Evolutionary conservation across 2,888 invertebrate genomes (phyloP).

Genomic region (Arrhopalites spinosus): DNA sequence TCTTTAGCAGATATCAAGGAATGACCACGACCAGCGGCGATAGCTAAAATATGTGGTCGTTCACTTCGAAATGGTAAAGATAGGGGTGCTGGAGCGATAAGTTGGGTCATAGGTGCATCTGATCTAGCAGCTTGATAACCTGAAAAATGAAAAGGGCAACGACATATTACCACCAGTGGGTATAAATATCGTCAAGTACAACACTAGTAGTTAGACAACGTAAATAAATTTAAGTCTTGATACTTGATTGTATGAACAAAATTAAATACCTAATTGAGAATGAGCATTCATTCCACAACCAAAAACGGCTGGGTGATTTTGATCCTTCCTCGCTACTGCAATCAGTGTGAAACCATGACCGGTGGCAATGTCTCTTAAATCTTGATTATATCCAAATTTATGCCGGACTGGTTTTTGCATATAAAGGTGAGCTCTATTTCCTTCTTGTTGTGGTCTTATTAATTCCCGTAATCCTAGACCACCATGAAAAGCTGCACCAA

Average conservation of each 20-base stretch:
- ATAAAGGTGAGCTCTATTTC: neutral
- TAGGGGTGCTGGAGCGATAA: conserved; percentile 67
- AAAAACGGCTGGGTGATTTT: conserved; percentile 71
- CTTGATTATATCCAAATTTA: conserved; percentile 37
- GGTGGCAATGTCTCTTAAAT: conserved; percentile 73
- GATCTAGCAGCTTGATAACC: conserved; percentile 63
- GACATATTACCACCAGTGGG: too few species aligned
- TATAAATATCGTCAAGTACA: conserved; percentile 4
- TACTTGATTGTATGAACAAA: neutral
- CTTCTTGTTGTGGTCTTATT: conserved; percentile 26
- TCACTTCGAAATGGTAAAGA: conserved; percentile 48
- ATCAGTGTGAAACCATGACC: conserved; percentile 91
- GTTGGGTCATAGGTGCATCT: conserved; percentile 69
- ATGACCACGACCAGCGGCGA: conserved; percentile 88
- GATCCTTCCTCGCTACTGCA: conserved; percentile 64
- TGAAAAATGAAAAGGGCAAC: too few species aligned
- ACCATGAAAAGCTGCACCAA: conserved; percentile 47
- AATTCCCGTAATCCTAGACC: conserved; percentile 44
- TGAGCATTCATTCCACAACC: conserved; percentile 92
- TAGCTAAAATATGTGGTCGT: conserved; percentile 62
- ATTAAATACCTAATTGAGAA: conserved; percentile 78
- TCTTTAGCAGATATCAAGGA: conserved; percentile 75
- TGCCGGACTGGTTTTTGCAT: conserved; percentile 48
- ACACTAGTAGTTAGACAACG: neutral
- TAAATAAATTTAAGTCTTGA: neutral